phyloP scores from a whole-genome alignment of 2,113 vertebrate species.

The Nansenia antarctica region DNA sequence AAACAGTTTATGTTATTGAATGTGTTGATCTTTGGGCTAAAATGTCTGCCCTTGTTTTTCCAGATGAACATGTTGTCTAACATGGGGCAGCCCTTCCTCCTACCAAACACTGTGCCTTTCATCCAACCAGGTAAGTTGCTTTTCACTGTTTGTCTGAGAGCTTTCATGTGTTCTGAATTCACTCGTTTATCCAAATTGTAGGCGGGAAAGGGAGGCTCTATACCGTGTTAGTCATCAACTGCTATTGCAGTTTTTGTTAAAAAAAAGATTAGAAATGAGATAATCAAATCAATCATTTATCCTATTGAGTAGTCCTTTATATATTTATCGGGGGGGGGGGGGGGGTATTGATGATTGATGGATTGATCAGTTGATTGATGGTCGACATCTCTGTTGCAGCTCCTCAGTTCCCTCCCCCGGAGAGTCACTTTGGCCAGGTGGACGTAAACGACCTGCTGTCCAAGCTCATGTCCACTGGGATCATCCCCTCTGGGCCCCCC shows the following conservation, averaged over 20 bases:
- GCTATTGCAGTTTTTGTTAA: too few species aligned
- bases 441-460: slow-evolving; percentile 94
- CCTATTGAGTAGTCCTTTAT: too few species aligned
- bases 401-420: slow-evolving; percentile 64
- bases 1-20: too few species aligned
- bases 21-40: background rate
- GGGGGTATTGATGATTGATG: background rate
- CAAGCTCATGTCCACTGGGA: slow-evolving; percentile 91
- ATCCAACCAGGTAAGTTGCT: slow-evolving; percentile 76
- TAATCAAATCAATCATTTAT: too few species aligned
- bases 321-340: too few species aligned
- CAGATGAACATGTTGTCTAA: slow-evolving; percentile 64
- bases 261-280: too few species aligned
- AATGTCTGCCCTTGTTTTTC: background rate
- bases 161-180: background rate
- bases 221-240: too few species aligned
- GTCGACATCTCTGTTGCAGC: slow-evolving; percentile 30
- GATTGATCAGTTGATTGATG: background rate
- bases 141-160: background rate
- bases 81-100: slow-evolving; percentile 80
- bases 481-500: slow-evolving; percentile 70
- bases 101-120: slow-evolving; percentile 82
- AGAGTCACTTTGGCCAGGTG: slow-evolving; percentile 94
- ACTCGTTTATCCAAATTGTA: too few species aligned
- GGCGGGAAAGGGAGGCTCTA: too few species aligned